Evolutionary conservation across 2,888 invertebrate genomes (phyloP), one percentile per base, ranked within the genome.

Genomic region (Cyaniris semiargus): DNA sequence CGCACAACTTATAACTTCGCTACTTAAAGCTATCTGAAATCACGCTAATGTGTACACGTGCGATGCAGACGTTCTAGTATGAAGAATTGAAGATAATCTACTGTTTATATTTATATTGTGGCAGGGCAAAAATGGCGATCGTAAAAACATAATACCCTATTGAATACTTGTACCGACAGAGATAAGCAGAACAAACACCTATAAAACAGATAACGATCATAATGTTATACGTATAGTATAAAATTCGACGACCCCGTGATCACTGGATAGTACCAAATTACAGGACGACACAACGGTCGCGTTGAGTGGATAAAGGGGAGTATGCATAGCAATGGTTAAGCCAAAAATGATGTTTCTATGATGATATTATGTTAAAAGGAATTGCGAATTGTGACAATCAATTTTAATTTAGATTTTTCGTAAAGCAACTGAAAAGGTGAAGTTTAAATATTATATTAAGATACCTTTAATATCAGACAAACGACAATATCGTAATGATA

Each of bases 201-300:
- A 86, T 84, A 84, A 84, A 83, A 78, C 83, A 83, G 86, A 88
- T 89, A 86, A 83, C 83, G 82, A 90, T 89, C 87, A 81, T 85
- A 83, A 80, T 85, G 84, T 82, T n/a, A n/a, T n/a, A n/a, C n/a
- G n/a, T n/a, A n/a, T n/a, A n/a, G 85, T 86, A 88, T 89, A 88
- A 89, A 89, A 90, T 87, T 85, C 84, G 85, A 89, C 85, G 84
- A 80, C 85, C 82, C 84, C 82, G 27, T 83, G 88, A 86, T 84
- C 85, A 84, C 80, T 84, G 86, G 86, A 86, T 88, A 85, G 82
- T 77, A 81, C 66, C 79, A 86, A 84, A 86, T 85, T 83, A 85
- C 83, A 78, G 80, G 76, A 79, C 81, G 81, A 81, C 81, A 82
- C 80, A 78, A 79, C 78, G 79, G 27, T 31, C 27, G 31, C 15